phyloP scores from a whole-genome alignment of 53 echinoderm and acorn worm species.

The Holothuria leucospilota region DNA sequence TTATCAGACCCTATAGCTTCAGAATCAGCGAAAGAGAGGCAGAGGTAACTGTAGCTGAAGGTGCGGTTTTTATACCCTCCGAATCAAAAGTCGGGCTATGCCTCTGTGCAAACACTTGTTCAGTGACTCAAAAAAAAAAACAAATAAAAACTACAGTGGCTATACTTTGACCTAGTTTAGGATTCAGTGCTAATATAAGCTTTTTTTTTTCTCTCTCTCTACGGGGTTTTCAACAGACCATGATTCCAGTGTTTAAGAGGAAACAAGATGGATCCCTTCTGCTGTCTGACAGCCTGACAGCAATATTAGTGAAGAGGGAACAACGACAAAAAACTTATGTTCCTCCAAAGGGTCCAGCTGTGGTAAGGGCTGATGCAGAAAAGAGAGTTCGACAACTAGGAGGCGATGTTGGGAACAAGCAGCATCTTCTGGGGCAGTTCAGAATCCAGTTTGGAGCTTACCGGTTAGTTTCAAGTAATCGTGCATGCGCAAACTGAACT shows the following conservation, averaged over 20 bases:
- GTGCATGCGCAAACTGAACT: neutral
- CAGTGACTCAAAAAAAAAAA: too few species aligned
- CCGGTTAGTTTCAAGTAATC: constrained; percentile 25
- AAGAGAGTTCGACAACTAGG: constrained; percentile 23
- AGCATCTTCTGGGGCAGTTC: constrained; percentile 40
- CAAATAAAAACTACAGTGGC: too few species aligned
- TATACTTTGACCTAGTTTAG: too few species aligned
- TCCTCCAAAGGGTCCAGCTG: constrained; percentile 36
- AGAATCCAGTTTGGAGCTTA: constrained; percentile 43
- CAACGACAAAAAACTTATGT: constrained; percentile 11
- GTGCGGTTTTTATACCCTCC: too few species aligned
- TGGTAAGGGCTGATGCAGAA: constrained; percentile 27
- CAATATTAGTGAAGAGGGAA: constrained; percentile 23
- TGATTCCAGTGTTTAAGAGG: constrained; percentile 36
- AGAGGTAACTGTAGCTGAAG: too few species aligned
- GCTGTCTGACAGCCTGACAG: constrained; percentile 17
- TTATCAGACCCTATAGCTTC: too few species aligned
- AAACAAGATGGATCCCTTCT: constrained; percentile 5
- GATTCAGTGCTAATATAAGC: too few species aligned
- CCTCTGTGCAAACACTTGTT: too few species aligned
- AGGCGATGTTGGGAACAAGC: constrained; percentile 36
- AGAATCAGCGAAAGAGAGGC: too few species aligned
- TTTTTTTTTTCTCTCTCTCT: too few species aligned
- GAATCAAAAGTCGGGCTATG: too few species aligned
- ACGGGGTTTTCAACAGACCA: constrained; percentile 34